Conservation (phyloP, 2,797 vertebrate genomes). For the Falco cherrug region DNA sequence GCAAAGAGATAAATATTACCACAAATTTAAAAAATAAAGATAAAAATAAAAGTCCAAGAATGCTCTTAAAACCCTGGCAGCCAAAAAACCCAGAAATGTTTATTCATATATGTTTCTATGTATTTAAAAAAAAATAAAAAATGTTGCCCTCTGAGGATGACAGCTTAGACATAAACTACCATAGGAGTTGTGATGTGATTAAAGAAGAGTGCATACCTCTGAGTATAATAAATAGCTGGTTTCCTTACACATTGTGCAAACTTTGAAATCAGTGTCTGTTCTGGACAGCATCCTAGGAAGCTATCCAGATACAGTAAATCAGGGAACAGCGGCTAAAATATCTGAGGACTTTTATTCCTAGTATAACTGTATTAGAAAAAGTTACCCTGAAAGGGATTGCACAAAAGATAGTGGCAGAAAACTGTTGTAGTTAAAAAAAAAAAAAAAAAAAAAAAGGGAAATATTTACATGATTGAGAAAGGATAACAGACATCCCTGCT, state of each 20-base stretch:
- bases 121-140: constrained; percentile 42
- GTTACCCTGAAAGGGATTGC: not conserved
- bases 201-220: constrained; percentile 18
- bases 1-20: not conserved
- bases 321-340: constrained; percentile 21
- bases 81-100: not conserved
- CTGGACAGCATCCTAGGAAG: constrained; percentile 31
- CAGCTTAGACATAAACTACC: constrained; percentile 21
- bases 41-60: not conserved
- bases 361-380: not conserved
- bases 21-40: not conserved
- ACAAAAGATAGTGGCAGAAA: not conserved
- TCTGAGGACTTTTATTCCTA: not conserved
- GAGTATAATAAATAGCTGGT: constrained; percentile 21
- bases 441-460: not conserved
- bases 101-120: not conserved
- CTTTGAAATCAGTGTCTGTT: constrained; percentile 21
- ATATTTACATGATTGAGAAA: not conserved
- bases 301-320: constrained; percentile 29
- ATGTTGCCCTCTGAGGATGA: constrained; percentile 3
- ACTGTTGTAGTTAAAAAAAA: not conserved
- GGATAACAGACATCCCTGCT: not conserved
- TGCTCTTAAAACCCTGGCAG: not conserved
- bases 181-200: constrained; percentile 16
- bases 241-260: constrained; percentile 24